Percentiles rank a stretch among this genome's conserved stretches.
Conservation (phyloP, 2,113 vertebrate genomes). For the Mastomys natalensis region DNA sequence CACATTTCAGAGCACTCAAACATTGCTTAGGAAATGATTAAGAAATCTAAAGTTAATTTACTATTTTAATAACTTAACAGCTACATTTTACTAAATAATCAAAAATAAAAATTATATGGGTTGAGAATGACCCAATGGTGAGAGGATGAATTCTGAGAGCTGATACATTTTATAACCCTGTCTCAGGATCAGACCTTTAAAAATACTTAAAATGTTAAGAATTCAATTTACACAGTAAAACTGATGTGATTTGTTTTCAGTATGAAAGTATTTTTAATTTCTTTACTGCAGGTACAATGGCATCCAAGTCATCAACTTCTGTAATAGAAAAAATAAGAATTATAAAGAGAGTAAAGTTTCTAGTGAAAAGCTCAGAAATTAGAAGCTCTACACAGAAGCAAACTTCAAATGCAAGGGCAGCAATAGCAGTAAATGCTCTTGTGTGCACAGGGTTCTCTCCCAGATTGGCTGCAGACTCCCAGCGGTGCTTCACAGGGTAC, state of each 20-base stretch:
- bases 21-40: constrained; percentile 64
- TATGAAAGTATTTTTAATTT: constrained; percentile 85
- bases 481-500: background rate
- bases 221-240: constrained; percentile 80
- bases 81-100: constrained; percentile 57
- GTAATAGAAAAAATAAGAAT: constrained; percentile 82
- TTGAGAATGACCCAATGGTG: constrained; percentile 24
- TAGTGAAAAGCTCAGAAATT: constrained; percentile 37
- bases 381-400: constrained; percentile 30
- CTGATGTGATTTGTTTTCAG: constrained; percentile 77
- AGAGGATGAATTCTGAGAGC: constrained; percentile 49
- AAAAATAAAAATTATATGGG: constrained; percentile 29
- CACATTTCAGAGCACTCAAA: constrained; percentile 51
- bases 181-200: constrained; percentile 58
- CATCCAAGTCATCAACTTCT: constrained; percentile 90
- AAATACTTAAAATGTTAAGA: constrained; percentile 71
- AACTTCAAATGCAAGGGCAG: constrained; percentile 2
- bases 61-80: constrained; percentile 58
- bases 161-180: constrained; percentile 53
- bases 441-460: background rate
- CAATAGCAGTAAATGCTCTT: background rate
- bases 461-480: background rate
- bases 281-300: constrained; percentile 91
- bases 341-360: background rate
- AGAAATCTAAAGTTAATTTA: constrained; percentile 45